Conservation (phyloP, 2,113 vertebrate genomes). For the Brevimyrus niger region DNA sequence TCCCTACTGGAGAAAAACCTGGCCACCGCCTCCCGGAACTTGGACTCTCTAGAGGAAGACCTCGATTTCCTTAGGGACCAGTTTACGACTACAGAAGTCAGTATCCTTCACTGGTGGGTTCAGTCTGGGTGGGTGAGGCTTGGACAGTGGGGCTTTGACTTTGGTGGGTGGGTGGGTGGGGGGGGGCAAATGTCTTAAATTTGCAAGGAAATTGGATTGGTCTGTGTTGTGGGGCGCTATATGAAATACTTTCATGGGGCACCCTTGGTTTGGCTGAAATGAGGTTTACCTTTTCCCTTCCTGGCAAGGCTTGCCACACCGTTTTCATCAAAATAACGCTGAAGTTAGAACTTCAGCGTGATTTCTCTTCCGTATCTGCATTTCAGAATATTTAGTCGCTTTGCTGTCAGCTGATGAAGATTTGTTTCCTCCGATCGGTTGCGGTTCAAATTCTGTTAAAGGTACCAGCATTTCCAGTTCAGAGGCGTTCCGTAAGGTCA, state of each 20-base stretch:
- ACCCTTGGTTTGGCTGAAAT: background rate
- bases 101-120: slow-evolving; percentile 79
- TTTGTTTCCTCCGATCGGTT: background rate
- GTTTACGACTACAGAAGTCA: slow-evolving; percentile 99
- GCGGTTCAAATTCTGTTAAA: background rate
- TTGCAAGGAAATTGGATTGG: background rate
- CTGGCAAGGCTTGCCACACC: background rate
- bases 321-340: background rate
- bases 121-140: background rate
- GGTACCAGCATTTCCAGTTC: background rate
- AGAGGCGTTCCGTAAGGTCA: background rate
- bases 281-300: background rate
- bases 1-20: slow-evolving; percentile 92
- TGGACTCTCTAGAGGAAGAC: slow-evolving; percentile 89
- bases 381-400: background rate
- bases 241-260: background rate
- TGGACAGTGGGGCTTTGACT: background rate
- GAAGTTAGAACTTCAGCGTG: background rate
- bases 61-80: slow-evolving; percentile 96
- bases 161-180: background rate
- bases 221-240: background rate
- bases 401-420: background rate
- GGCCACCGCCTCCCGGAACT: slow-evolving; percentile 81
- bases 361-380: background rate
- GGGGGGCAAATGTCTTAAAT: background rate